Base-by-base conservation (phyloP, 2,113 vertebrate genomes). In the Caretta caretta region DNA sequence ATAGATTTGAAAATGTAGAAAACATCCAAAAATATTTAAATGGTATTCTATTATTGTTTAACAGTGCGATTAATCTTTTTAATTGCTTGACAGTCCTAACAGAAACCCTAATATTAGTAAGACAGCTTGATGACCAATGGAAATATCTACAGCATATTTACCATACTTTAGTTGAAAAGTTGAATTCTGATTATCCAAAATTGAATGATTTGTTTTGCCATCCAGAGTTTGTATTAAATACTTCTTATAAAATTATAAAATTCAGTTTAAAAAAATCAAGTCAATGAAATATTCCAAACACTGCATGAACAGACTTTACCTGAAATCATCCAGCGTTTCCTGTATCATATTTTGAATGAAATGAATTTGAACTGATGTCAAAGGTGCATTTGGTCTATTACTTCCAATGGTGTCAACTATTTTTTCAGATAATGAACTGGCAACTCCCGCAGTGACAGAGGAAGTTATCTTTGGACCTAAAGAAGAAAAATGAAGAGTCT, bases 271-370 rank as follows among this genome's bases (percentile, higher is more conserved):
- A 83, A 5, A 5, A 50, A 24, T 78, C 81, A 79, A 20, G 8
- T 35, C 2, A 94, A 14, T 87, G 59, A 76, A 86, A 84, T 53
- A 80, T 94, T 69, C 86, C 81, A 7, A 13, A n/a, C 31, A 85
- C 42, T 90, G 56, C 88, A 54, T 79, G 24, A 93, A 81, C 53
- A 76, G 53, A 17, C 83, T 94, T 65, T 96, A 99, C 99, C 99
- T 99, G 97, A 99, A 99, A 91, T 99, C 99, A 96, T 99, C 99
- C 98, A 99, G 91, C 9, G 99, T 99, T 89, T 99, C 99, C 49
- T 99, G 99, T 96, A 99, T 99, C 99, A 99, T 99, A 97, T 99
- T 99, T 97, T 99, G 99, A 97, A 99, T 99, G 97, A 99, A 99
- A 96, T 98, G 98, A 96, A 99, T 99, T 97, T 99, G 99, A 95